Evolutionary conservation across 1,140 invertebrate species (phyloP).

Genomic region (Aphaenogaster floridana): DNA sequence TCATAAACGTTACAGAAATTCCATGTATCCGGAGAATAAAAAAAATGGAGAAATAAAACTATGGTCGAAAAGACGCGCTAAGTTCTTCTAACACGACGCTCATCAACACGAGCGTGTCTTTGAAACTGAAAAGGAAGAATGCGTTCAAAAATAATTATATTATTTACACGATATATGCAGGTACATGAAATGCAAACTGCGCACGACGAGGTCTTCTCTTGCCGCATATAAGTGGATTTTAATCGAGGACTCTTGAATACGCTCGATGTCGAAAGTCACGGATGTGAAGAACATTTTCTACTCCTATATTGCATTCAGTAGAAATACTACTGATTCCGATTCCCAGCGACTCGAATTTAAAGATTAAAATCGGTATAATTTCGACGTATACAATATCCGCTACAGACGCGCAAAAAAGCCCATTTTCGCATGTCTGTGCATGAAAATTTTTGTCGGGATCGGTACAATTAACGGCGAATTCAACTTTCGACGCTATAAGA

Average conservation of each 20-base stretch:
- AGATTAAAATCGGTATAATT: slow-evolving; percentile 16
- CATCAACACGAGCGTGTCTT: slow-evolving; percentile 11
- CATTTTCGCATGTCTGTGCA: too few species aligned
- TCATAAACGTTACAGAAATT: neutral
- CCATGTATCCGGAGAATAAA: neutral
- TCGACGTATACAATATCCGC: neutral
- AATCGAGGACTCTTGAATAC: slow-evolving; percentile 7
- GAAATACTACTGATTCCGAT: neutral
- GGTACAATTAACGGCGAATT: neutral
- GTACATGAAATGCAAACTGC: slow-evolving; percentile 55
- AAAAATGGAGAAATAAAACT: neutral
- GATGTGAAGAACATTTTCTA: slow-evolving; percentile 6
- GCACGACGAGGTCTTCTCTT: slow-evolving; percentile 3
- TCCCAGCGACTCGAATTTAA: neutral
- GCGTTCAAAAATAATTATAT: slow-evolving; percentile 59
- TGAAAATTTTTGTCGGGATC: neutral
- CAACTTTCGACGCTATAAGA: neutral
- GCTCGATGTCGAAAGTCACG: neutral
- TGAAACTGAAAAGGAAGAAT: slow-evolving; percentile 50
- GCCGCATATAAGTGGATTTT: neutral
- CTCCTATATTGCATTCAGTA: neutral
- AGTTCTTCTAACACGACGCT: neutral
- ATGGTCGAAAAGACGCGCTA: neutral
- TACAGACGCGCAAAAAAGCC: neutral
- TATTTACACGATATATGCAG: slow-evolving; percentile 65